Evolutionary conservation across 2,113 vertebrate species (phyloP), one percentile per base, ranked within the genome.

Genomic region (Cervus canadensis): DNA sequence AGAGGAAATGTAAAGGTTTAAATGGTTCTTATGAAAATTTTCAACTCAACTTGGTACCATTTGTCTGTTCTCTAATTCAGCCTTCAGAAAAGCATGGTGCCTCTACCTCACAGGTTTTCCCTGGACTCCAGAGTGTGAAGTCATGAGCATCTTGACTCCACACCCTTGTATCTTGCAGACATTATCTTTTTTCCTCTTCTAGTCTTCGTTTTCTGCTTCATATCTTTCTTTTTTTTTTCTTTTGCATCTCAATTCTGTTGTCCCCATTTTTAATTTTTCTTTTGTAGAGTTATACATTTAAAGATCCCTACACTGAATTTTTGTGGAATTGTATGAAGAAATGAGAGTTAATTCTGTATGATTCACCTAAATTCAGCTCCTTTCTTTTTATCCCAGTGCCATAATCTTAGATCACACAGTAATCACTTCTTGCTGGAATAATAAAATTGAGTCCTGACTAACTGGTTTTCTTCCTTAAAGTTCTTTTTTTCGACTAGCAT

Each of bases 71-170:
- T 52, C 36, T 2, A 50, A 0, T 11, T 9, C 23, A n/a, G 36
- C 12, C 2, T 50, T 83, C 19, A 57, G 64, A 56, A 21, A 1
- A 28, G 25, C 13, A 1, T 0, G 12, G 11, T 59, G 1, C 3
- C 0, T 87, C n/a, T 54, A 54, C 40, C 15, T 79, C 33, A 1
- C 7, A 52, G 23, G 4, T 28, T 30, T 19, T 74, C 45, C 78
- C 21, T 52, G 93, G 33, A 57, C 62, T 67, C 13, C 36, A 45
- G 59, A 62, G 1, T 16, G 6, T 6, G 50, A 59, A 85, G 30
- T 54, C 15, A 23, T 3, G 17, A 43, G 15, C 2, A 16, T 71
- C 13, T 52, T 91, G 26, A 45, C 26, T 82, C 9, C 12, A 25
- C 7, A 33, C 10, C 52, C 40, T 89, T 60, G 26, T 0, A 12